These are phyloP conservation scores for Bombylius discolor DNA, from an alignment of 2,888 invertebrate genomes.

Conservation along the genomic window DNA sequence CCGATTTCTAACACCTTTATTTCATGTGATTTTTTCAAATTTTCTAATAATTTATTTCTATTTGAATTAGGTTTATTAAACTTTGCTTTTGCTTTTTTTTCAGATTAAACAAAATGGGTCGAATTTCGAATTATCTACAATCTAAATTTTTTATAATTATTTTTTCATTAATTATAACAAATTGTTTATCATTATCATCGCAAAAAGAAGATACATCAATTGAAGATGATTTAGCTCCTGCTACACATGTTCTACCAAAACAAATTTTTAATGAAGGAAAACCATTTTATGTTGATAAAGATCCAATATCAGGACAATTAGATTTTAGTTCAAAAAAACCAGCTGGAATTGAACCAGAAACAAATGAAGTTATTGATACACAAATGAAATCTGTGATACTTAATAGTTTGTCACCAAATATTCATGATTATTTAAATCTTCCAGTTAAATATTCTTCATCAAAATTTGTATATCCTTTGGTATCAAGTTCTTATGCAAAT, in stretches of 20 bases:
- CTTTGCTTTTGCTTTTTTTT: too few relatives aligned
- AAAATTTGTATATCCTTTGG: slow-evolving; percentile 54
- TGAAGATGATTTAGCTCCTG: slow-evolving; percentile 29
- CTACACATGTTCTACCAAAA: slow-evolving; percentile 37
- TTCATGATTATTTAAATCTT: slow-evolving; percentile 54
- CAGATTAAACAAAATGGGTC: too few relatives aligned
- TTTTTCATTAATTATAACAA: not conserved
- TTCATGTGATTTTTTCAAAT: too few relatives aligned
- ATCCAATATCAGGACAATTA: slow-evolving; percentile 51
- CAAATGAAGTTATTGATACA: slow-evolving; percentile 33
- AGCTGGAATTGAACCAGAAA: slow-evolving; percentile 32
- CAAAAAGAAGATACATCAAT: slow-evolving; percentile 3
- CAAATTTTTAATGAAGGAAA: slow-evolving; percentile 54
- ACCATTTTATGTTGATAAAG: slow-evolving; percentile 55
- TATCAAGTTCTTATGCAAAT: slow-evolving; percentile 58
- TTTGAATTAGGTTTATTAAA: too few relatives aligned
- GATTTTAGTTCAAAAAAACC: slow-evolving; percentile 46
- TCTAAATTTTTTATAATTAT: too few relatives aligned
- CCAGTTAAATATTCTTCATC: slow-evolving; percentile 55
- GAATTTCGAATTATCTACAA: too few relatives aligned
- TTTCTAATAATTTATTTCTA: too few relatives aligned
- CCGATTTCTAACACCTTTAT: too few relatives aligned
- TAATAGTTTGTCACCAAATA: slow-evolving; percentile 47
- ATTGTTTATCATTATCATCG: not conserved
- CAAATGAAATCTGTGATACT: slow-evolving; percentile 45